phyloP scores from a whole-genome alignment of 2,888 invertebrate genomes.

The Norana najaformis region DNA sequence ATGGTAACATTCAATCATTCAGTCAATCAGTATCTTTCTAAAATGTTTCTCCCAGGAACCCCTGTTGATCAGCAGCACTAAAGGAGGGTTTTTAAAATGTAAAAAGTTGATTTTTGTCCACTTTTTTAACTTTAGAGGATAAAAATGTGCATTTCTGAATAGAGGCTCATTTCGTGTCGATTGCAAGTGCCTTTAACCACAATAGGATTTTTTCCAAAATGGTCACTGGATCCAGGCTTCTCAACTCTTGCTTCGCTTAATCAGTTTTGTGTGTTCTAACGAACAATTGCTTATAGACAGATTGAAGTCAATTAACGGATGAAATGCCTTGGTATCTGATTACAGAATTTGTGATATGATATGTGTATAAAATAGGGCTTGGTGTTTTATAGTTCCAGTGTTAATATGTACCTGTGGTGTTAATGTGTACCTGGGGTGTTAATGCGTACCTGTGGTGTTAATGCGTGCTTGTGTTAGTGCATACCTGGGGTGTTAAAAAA shows the following conservation, averaged over 20 bases:
- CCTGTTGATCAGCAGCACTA: neutral
- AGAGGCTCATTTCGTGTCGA: neutral
- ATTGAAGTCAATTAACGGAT: neutral
- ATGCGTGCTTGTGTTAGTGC: neutral
- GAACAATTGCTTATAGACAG: neutral
- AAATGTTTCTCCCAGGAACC: neutral
- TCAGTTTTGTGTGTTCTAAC: neutral
- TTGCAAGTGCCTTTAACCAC: slow-evolving; percentile 3
- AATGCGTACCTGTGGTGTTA: neutral
- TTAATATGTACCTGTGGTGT: neutral
- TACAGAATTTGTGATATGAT: neutral
- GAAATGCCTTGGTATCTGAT: neutral
- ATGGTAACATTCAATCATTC: no score
- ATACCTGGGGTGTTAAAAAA: neutral
- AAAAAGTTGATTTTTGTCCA: neutral
- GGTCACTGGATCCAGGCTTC: no score
- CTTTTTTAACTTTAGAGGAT: neutral
- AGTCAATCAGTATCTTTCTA: neutral
- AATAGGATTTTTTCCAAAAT: neutral
- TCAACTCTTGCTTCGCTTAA: neutral
- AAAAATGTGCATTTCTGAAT: neutral
- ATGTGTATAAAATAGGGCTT: neutral
- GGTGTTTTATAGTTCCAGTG: neutral
- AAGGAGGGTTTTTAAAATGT: neutral
- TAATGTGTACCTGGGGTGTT: no score